Evolutionary conservation across 2,797 vertebrate species (phyloP), one percentile per base, ranked within the genome.

Genomic region (Pogoniulus pusillus): DNA sequence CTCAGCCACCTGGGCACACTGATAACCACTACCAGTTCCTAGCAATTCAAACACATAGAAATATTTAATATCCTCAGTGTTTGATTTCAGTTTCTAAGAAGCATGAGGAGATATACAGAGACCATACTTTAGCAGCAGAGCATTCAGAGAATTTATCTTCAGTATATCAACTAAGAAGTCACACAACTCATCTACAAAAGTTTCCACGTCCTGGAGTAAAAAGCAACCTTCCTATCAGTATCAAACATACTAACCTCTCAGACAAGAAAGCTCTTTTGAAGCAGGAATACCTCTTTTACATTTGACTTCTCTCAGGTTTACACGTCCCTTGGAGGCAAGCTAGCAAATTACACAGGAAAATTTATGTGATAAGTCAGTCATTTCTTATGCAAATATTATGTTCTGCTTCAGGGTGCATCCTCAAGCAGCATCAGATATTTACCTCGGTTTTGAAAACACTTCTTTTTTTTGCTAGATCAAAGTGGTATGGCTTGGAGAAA

Each of bases 401-500:
- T 89, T 93, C 82, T 83, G 62, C 81, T 94, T 95, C 59, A 57
- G 71, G 80, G 77, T 84, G 37, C 79, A 94, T 84, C 68, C 66
- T 91, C 74, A 91, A 95, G 53, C 77, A 87, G 70, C 68, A 93
- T 76, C 62, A 92, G 88, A 66, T 95, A 93, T 95, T 96, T 95
- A 90, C 80, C 16, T 90, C 43, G 29, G 39, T 76, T 95, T 90
- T 86, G 37, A 83, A 96, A 77, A 29, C 66, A 58, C 49, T 92
- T 54, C 39, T 85, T 57, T 43, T 39, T 85, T 54, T 39, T 77
- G 26, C 78, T 82, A 70, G 37, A 73, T 27, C 71, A 93, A 89
- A 92, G 77, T 13, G 35, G 2, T 78, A 55, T 23, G 47, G 76
- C 53, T 62, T 24, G 12, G 41, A 77, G 70, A 81, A 88, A 51